Conservation (phyloP, 2,797 vertebrate species). For the Gymnopithys bicolor region DNA sequence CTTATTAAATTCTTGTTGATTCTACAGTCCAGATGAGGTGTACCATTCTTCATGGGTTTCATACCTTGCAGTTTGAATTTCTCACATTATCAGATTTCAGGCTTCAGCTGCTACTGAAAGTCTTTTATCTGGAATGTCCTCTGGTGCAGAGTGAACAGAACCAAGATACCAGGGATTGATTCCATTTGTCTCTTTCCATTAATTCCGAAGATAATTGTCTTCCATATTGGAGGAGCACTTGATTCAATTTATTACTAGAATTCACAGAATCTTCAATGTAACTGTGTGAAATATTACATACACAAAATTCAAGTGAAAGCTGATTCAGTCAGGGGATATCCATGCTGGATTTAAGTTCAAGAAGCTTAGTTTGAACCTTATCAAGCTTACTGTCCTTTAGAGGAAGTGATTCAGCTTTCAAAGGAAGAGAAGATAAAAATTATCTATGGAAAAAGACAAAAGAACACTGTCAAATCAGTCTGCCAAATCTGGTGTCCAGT, state of each 20-base stretch:
- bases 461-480: conserved; percentile 35
- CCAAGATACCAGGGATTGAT: conserved; percentile 8
- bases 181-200: conserved; percentile 65
- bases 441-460: conserved; percentile 58
- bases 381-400: conserved; percentile 58
- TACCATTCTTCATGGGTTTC: conserved; percentile 76
- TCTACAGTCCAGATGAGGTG: conserved; percentile 75
- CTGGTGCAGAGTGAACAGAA: conserved; percentile 29
- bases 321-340: conserved; percentile 33
- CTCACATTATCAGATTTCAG: conserved; percentile 60
- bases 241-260: conserved; percentile 72
- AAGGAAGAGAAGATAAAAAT: conserved; percentile 57
- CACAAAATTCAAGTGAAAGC: conserved; percentile 42
- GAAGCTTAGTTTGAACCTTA: conserved; percentile 64
- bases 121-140: conserved; percentile 43
- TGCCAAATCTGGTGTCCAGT: conserved; percentile 52
- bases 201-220: conserved; percentile 57
- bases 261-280: conserved; percentile 52
- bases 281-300: conserved; percentile 58
- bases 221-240: conserved; percentile 64
- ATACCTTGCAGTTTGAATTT: conserved; percentile 66
- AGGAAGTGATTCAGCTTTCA: conserved; percentile 54
- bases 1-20: conserved; percentile 85
- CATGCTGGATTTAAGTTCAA: conserved; percentile 60
- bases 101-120: conserved; percentile 65